These are phyloP conservation scores for Corvus moneduloides DNA, from an alignment of 2,113 vertebrate genomes.

Conservation along the genomic window DNA sequence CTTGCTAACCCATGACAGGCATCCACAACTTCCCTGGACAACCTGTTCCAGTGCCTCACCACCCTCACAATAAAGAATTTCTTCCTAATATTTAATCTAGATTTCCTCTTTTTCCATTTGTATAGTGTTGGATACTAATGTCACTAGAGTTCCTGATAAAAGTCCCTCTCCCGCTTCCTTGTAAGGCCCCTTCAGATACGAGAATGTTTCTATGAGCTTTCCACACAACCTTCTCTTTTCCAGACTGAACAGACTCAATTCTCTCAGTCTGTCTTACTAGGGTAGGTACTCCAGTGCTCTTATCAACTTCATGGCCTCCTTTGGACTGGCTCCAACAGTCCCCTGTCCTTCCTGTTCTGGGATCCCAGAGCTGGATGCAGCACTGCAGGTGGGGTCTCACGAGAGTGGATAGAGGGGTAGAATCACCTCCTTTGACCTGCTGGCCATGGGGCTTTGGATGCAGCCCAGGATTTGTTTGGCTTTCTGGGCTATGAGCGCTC, in stretches of 20 bases:
- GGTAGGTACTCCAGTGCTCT: background rate
- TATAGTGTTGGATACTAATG: background rate
- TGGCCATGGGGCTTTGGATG: background rate
- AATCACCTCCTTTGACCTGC: background rate
- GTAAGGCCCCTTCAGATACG: background rate
- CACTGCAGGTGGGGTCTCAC: background rate
- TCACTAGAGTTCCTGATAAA: background rate
- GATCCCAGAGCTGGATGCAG: too few species aligned
- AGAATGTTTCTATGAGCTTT: background rate
- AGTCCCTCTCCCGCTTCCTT: background rate
- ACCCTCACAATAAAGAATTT: background rate
- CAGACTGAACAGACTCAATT: background rate
- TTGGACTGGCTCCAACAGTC: background rate
- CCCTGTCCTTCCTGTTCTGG: background rate
- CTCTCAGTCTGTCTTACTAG: background rate
- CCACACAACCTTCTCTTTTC: background rate
- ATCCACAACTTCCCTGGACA: background rate
- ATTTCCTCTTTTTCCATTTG: background rate
- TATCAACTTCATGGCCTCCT: background rate
- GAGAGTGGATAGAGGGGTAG: background rate
- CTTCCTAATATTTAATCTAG: background rate
- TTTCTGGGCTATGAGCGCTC: background rate
- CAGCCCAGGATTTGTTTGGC: background rate
- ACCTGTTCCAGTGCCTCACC: background rate
- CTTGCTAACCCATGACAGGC: too few species aligned